A percentile compares a stretch with the other conserved stretches of the same genome.
Conservation (phyloP, 2,888 invertebrate species). For the Chrysodeixis includens region DNA sequence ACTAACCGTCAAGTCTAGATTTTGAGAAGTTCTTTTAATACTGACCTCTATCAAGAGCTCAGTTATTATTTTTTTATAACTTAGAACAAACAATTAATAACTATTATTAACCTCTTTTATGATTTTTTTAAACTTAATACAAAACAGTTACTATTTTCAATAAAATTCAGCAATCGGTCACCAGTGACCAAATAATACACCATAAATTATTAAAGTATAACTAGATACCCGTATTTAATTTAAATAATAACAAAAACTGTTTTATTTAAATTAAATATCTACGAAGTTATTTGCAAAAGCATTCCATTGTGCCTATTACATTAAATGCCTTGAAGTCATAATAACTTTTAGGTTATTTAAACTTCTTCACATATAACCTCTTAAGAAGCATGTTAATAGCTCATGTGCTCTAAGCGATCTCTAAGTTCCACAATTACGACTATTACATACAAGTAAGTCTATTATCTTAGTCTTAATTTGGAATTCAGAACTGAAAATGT, state of each 20-base stretch:
- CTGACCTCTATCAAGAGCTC: not conserved
- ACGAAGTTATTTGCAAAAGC: not conserved
- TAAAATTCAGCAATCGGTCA: too few relatives aligned
- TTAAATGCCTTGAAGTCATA: not conserved
- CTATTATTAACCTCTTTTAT: too few relatives aligned
- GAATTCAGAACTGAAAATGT: slow-evolving; percentile 47
- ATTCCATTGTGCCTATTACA: not conserved
- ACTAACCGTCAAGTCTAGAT: slow-evolving; percentile 5
- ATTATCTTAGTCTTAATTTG: slow-evolving; percentile 49
- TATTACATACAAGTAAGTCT: slow-evolving; percentile 42
- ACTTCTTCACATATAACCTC: not conserved
- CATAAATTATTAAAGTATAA: too few relatives aligned
- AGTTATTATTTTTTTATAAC: not conserved
- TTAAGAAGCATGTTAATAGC: slow-evolving; percentile 13
- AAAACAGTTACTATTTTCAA: too few relatives aligned
- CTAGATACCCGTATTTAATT: too few relatives aligned
- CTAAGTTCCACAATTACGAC: slow-evolving; percentile 46
- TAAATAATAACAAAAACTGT: too few relatives aligned
- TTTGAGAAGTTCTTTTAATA: not conserved
- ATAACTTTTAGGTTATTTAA: not conserved
- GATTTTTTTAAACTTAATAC: too few relatives aligned
- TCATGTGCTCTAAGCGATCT: slow-evolving; percentile 26
- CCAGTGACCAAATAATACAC: too few relatives aligned
- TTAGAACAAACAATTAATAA: not conserved
- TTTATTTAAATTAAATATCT: too few relatives aligned